A percentile compares a stretch with the other conserved stretches of the same genome.
Conservation (phyloP, 2,113 vertebrate genomes). For the Ageneiosus marmoratus region DNA sequence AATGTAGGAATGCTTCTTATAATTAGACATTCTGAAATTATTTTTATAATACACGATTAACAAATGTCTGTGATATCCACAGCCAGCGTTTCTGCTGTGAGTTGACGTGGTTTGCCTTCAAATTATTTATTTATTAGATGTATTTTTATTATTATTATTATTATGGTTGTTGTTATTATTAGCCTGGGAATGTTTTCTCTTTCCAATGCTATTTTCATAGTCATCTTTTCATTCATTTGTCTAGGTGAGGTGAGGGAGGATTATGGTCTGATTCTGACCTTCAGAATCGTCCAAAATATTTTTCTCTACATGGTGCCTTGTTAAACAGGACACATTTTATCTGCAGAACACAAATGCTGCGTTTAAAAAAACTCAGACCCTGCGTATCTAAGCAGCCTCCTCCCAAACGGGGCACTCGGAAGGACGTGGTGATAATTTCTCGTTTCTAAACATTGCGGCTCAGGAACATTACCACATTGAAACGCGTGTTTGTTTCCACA, state of each 20-base stretch:
- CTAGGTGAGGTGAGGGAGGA: neutral
- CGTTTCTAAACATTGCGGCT: no score
- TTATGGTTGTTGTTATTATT: no score
- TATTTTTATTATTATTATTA: neutral
- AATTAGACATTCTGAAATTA: neutral
- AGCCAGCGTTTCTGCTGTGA: neutral
- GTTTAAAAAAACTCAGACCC: neutral
- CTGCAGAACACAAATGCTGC: no score
- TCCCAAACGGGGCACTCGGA: neutral
- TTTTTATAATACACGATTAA: neutral
- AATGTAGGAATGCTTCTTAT: neutral
- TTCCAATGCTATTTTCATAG: no score
- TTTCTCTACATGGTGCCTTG: neutral
- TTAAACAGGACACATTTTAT: neutral
- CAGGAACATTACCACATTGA: neutral
- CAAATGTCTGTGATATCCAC: neutral
- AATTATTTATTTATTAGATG: neutral
- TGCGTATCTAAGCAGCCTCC: neutral
- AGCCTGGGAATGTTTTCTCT: no score
- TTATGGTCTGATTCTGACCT: neutral
- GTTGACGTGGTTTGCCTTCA: neutral
- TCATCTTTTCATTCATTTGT: neutral
- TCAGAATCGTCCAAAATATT: neutral
- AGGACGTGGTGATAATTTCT: neutral
- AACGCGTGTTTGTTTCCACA: neutral